Conservation (phyloP, 1,140 invertebrate genomes). For the Drosophila littoralis region DNA sequence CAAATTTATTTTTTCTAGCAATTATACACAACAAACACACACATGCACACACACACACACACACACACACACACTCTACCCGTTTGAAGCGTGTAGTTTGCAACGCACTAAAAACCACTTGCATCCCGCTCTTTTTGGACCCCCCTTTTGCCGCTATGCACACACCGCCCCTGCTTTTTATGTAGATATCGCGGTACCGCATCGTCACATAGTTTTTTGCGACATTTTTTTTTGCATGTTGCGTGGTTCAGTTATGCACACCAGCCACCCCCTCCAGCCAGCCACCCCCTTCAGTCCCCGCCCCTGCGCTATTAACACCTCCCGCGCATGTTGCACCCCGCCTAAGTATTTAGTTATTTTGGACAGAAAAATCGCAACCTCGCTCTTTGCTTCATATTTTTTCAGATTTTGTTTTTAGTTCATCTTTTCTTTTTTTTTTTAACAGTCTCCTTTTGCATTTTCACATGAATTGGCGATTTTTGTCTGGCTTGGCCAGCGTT, state of each 20-base stretch:
- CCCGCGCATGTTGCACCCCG: conserved; percentile 12
- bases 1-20: conserved; percentile 35
- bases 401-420: conserved; percentile 8
- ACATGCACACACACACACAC: neutral
- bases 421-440: neutral
- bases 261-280: neutral
- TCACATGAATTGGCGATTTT: conserved; percentile 71
- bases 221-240: conserved; percentile 51
- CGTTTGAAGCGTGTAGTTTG: conserved; percentile 53
- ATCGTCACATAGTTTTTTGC: conserved; percentile 59
- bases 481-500: conserved; percentile 17
- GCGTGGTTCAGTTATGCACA: conserved; percentile 9
- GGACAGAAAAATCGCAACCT: conserved; percentile 44
- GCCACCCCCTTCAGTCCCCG: neutral
- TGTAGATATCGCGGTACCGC: conserved; percentile 18
- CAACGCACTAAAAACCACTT: conserved; percentile 26
- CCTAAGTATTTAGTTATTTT: conserved; percentile 69
- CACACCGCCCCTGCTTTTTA: neutral
- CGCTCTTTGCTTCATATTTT: conserved; percentile 15
- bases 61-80: conserved; percentile 2
- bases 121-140: neutral
- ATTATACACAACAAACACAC: conserved; percentile 48
- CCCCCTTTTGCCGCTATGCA: neutral
- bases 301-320: neutral
- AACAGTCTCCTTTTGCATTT: conserved; percentile 41